Evolutionary conservation across 2,113 vertebrate genomes (phyloP).

Genomic region (Hippocampus zosterae): DNA sequence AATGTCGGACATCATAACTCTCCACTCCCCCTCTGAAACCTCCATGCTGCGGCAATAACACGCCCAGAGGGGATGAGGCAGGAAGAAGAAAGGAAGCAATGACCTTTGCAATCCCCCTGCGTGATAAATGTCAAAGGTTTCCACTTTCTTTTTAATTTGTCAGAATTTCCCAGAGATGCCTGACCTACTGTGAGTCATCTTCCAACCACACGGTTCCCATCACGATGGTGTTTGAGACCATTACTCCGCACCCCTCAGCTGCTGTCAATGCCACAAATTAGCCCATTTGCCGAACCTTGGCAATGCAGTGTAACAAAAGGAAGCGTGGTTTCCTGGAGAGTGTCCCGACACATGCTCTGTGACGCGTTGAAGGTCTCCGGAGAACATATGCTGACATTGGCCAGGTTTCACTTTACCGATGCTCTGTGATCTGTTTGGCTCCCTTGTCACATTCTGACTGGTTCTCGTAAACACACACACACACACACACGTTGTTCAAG

Average conservation of each 20-base stretch:
- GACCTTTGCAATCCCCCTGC: conserved; percentile 65
- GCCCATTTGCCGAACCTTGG: conserved; percentile 68
- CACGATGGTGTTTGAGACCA: conserved; percentile 61
- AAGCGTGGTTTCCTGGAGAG: conserved; percentile 43
- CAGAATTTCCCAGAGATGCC: conserved; percentile 65
- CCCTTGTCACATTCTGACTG: conserved; percentile 24
- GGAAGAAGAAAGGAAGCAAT: conserved; percentile 54
- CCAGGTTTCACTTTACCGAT: conserved; percentile 46
- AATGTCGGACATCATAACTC: conserved; percentile 24
- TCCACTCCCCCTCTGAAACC: conserved; percentile 13
- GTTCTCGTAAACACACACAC: conserved; percentile 2
- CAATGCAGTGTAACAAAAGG: conserved; percentile 57
- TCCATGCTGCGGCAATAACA: conserved; percentile 28
- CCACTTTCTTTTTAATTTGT: conserved; percentile 68
- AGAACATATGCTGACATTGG: conserved; percentile 42
- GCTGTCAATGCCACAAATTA: conserved; percentile 68
- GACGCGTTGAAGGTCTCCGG: conserved; percentile 46
- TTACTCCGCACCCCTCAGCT: conserved; percentile 54
- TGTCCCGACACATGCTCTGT: conserved; percentile 36
- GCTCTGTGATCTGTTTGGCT: conserved; percentile 38
- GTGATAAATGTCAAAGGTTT: conserved; percentile 73
- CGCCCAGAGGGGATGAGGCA: conserved; percentile 44
- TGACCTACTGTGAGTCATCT: conserved; percentile 59
- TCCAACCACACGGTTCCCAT: conserved; percentile 55
- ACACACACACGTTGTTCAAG: neutral